phyloP scores from a whole-genome alignment of 2,888 invertebrate species.

The Gonocerus acuteangulatus region DNA sequence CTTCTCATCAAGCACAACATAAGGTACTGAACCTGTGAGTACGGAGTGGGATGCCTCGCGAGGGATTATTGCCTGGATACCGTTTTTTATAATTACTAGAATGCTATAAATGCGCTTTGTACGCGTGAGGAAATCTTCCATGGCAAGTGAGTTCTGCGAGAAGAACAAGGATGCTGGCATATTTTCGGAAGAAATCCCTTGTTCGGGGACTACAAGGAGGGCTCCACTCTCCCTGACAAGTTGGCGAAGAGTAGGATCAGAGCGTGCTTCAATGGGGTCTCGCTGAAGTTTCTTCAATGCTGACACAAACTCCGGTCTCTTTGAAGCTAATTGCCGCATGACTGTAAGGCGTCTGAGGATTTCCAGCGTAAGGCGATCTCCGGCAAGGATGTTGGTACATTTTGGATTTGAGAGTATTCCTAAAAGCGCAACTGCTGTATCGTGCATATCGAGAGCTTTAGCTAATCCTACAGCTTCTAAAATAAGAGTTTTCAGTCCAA shows the following conservation, averaged over 20 bases:
- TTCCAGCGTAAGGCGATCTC: constrained; percentile 54
- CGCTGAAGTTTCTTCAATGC: constrained; percentile 57
- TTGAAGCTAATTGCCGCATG: constrained; percentile 63
- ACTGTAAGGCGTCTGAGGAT: constrained; percentile 62
- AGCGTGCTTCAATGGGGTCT: constrained; percentile 59
- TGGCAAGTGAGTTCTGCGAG: constrained; percentile 63
- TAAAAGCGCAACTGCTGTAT: constrained; percentile 53
- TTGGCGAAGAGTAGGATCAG: constrained; percentile 61
- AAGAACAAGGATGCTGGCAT: constrained; percentile 61
- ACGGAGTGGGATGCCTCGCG: constrained; percentile 66
- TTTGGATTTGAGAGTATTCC: constrained; percentile 51
- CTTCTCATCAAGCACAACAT: constrained; percentile 67
- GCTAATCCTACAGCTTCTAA: constrained; percentile 62
- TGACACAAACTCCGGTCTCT: constrained; percentile 54
- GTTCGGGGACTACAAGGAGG: constrained; percentile 59
- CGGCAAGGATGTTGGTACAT: constrained; percentile 50
- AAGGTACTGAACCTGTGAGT: constrained; percentile 64
- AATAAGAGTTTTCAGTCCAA: constrained; percentile 48
- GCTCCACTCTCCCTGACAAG: constrained; percentile 66
- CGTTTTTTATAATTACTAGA: constrained; percentile 63
- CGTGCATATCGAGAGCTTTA: constrained; percentile 58
- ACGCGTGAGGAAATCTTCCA: constrained; percentile 58
- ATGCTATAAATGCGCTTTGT: constrained; percentile 35
- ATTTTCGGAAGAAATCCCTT: constrained; percentile 55
- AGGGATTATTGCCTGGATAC: constrained; percentile 67